Base-by-base conservation (phyloP, 2,113 vertebrate genomes). In the Notothenia rossii region DNA sequence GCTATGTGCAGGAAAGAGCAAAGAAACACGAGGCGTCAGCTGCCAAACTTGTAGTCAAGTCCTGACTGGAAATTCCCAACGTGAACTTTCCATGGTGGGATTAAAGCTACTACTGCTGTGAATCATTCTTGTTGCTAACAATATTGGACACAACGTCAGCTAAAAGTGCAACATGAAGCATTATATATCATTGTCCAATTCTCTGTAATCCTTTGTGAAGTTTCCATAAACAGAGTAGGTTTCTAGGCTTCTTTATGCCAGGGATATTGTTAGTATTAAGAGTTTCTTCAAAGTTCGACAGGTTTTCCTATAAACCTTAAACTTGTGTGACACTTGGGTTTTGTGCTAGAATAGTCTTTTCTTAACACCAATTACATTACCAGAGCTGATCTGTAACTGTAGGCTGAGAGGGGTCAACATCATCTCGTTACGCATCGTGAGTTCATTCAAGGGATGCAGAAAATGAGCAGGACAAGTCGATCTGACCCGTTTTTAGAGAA, bases 11-110 rank as follows among this genome's bases (percentile, higher is more conserved):
- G 51, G 56, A 61, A 33, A 17, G 29, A 36, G 29, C 7, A 10
- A 25, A 59, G 76, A 85, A 73, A 76, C 79, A 86, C 9, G 2
- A 22, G 77, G 74, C 74, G 29, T 29, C 3, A 49, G 76, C 74
- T 7, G 83, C 88, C 89, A 90, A 72, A 59, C 58, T 78, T 86
- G 84, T 83, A 82, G 77, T 67, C 60, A 13, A 87, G 43, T 61
- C 78, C 71, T 67, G 78, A 82, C 64, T 92, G 89, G 87, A 91
- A 92, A 90, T 67, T 90, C 85, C 81, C 80, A 86, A 73, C 2
- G 40, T 86, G 84, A 83, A 89, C 75, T 88, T 93, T 93, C 91
- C 92, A 72, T 63, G 48, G 69, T 75, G 49, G 64, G 25, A 77
- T 43, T 40, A 45, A 65, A 48, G 74, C 43, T 53, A 54, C 77